phyloP scores from a whole-genome alignment of 2,888 invertebrate species.

The Macrosoma leucophasiata region DNA sequence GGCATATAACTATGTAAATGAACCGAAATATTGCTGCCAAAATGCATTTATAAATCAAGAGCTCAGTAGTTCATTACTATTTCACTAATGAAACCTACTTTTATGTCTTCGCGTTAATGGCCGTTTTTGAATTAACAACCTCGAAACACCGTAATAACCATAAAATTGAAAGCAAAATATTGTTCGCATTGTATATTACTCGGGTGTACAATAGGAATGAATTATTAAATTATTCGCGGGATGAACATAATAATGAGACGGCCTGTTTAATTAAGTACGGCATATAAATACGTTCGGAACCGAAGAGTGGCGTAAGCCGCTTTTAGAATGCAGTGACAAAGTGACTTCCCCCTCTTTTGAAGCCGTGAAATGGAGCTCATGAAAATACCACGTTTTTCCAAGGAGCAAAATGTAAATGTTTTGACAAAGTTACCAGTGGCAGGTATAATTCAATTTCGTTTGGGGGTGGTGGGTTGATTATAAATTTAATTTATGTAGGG shows the following conservation, averaged over 20 bases:
- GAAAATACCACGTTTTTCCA: constrained; percentile 48
- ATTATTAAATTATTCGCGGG: constrained; percentile 25
- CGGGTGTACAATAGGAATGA: constrained; percentile 22
- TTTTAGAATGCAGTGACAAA: constrained; percentile 39
- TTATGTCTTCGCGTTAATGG: no score
- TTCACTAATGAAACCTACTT: no score
- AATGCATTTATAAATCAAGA: no score
- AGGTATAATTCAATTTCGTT: constrained; percentile 69
- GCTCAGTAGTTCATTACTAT: no score
- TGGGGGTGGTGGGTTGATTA: constrained; percentile 62
- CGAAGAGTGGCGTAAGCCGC: constrained; percentile 25
- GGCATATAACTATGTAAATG: no score
- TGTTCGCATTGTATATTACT: constrained; percentile 20
- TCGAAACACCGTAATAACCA: constrained; percentile 9
- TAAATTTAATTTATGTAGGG: constrained; percentile 70
- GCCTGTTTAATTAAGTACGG: constrained; percentile 35
- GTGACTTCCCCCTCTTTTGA: constrained; percentile 34
- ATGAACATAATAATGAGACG: constrained; percentile 28
- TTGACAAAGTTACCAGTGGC: constrained; percentile 55
- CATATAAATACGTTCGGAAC: constrained; percentile 33
- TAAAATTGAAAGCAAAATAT: constrained; percentile 23
- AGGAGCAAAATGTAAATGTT: constrained; percentile 59
- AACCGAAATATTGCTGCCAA: no score
- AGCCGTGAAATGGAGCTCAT: constrained; percentile 42
- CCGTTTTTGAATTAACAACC: constrained; percentile 19